Conservation (phyloP, 2,797 vertebrate genomes). For the Amblyraja radiata region DNA sequence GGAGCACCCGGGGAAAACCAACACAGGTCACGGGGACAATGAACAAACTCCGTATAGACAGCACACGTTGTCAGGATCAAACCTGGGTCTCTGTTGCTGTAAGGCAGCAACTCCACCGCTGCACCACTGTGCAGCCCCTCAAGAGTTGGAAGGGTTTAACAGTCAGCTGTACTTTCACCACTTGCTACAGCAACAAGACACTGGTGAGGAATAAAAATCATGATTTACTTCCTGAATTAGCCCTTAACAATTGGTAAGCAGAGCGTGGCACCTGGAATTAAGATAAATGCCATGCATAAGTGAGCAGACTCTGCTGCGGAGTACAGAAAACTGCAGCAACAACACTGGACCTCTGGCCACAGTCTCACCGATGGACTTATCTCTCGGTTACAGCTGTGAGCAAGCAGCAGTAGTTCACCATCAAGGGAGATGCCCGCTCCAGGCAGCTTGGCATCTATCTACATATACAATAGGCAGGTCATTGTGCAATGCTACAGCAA, state of each 20-base stretch:
- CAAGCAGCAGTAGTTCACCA: not conserved
- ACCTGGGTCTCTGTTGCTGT: too few relatives aligned
- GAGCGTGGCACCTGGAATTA: not conserved
- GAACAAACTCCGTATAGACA: too few relatives aligned
- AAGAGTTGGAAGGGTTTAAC: not conserved
- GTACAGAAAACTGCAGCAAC: not conserved
- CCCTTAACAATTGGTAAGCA: not conserved
- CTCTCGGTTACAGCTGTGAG: not conserved
- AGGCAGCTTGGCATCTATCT: not conserved
- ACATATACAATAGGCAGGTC: not conserved
- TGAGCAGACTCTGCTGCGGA: not conserved
- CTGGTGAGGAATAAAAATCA: not conserved
- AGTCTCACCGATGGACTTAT: not conserved
- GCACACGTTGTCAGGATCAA: too few relatives aligned
- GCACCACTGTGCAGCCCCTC: too few relatives aligned
- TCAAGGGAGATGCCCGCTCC: not conserved
- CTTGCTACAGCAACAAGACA: not conserved
- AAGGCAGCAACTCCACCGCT: too few relatives aligned
- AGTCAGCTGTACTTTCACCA: not conserved
- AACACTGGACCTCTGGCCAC: too few relatives aligned
- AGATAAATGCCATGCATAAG: not conserved
- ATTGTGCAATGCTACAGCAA: not conserved
- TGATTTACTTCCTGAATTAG: not conserved
- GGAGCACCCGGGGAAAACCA: too few relatives aligned
- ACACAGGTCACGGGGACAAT: too few relatives aligned